Percentiles rank a stretch among this genome's conserved stretches.
Evolutionary conservation across 2,113 vertebrate genomes (phyloP).

Genomic region (Gasterosteus nipponicus): DNA sequence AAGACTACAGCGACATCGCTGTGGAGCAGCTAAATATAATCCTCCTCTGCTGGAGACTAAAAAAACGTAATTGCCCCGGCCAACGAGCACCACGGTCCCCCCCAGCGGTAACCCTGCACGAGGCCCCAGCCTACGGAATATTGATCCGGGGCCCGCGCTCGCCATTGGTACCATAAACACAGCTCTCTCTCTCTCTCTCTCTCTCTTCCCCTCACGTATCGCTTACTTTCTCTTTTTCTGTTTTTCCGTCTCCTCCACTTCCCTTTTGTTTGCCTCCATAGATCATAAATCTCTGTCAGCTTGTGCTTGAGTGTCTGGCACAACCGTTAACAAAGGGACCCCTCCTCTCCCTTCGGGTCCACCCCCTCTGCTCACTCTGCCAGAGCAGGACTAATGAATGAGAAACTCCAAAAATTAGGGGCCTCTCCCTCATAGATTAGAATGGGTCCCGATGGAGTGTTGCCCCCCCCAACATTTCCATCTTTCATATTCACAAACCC

Average conservation of each 20-base stretch:
- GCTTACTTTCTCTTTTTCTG: slow-evolving; percentile 51
- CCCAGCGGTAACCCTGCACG: slow-evolving; percentile 77
- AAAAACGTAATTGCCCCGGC: slow-evolving; percentile 78
- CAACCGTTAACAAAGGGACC: slow-evolving; percentile 73
- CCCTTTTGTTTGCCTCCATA: slow-evolving; percentile 72
- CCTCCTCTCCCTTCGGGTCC: slow-evolving; percentile 50
- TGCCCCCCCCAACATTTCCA: slow-evolving; percentile 45
- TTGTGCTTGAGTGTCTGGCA: slow-evolving; percentile 67
- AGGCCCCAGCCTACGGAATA: slow-evolving; percentile 70
- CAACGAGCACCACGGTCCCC: slow-evolving; percentile 62
- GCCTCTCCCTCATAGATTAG: slow-evolving; percentile 73
- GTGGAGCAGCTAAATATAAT: slow-evolving; percentile 84
- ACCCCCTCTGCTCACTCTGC: slow-evolving; percentile 43
- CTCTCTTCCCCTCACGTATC: slow-evolving; percentile 46
- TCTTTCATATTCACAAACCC: slow-evolving; percentile 65
- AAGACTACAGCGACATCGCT: slow-evolving; percentile 79
- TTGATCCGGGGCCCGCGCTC: slow-evolving; percentile 73
- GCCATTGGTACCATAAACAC: slow-evolving; percentile 61
- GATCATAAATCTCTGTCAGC: slow-evolving; percentile 80
- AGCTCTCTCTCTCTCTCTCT: slow-evolving; percentile 11
- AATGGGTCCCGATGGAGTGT: slow-evolving; percentile 70
- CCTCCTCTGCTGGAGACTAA: slow-evolving; percentile 80
- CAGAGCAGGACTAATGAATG: slow-evolving; percentile 75
- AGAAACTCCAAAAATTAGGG: slow-evolving; percentile 76
- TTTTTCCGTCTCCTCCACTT: slow-evolving; percentile 57